Percentiles rank a stretch among this genome's conserved stretches.
Conservation (phyloP, 2,888 invertebrate genomes). For the Harmothoe impar region DNA sequence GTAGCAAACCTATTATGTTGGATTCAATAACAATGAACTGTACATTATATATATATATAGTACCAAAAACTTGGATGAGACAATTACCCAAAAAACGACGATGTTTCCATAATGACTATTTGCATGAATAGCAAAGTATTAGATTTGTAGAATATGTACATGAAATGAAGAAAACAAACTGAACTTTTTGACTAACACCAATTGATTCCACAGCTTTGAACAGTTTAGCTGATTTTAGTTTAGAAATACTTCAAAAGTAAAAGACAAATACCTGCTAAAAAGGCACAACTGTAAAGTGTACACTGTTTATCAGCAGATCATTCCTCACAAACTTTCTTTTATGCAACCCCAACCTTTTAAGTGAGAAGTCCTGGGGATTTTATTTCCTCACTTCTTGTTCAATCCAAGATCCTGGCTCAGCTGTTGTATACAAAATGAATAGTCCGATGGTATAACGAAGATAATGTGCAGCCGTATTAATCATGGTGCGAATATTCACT, state of each 20-base stretch:
- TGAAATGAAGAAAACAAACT: not conserved
- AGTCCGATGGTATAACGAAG: not conserved
- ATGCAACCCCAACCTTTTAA: not conserved
- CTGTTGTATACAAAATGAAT: not conserved
- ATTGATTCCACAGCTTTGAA: too few species aligned
- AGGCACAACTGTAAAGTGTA: slow-evolving; percentile 30
- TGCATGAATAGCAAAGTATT: not conserved
- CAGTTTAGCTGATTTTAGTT: not conserved
- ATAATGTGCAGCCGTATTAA: not conserved
- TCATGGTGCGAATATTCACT: not conserved
- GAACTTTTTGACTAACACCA: too few species aligned
- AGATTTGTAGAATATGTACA: not conserved
- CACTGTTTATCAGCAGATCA: slow-evolving; percentile 27
- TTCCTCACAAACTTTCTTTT: not conserved
- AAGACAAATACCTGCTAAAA: slow-evolving; percentile 27
- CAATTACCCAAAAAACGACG: not conserved
- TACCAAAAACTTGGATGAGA: not conserved
- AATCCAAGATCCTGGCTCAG: not conserved
- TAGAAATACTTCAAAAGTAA: not conserved
- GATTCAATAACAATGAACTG: not conserved
- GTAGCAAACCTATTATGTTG: not conserved
- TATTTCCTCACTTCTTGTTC: not conserved
- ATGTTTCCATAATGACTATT: not conserved
- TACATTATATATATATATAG: not conserved
- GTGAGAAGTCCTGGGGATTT: not conserved